Percentiles rank a stretch among this genome's conserved stretches.
Evolutionary conservation across 2,113 vertebrate genomes (phyloP).

Genomic region (Cottus gobio): DNA sequence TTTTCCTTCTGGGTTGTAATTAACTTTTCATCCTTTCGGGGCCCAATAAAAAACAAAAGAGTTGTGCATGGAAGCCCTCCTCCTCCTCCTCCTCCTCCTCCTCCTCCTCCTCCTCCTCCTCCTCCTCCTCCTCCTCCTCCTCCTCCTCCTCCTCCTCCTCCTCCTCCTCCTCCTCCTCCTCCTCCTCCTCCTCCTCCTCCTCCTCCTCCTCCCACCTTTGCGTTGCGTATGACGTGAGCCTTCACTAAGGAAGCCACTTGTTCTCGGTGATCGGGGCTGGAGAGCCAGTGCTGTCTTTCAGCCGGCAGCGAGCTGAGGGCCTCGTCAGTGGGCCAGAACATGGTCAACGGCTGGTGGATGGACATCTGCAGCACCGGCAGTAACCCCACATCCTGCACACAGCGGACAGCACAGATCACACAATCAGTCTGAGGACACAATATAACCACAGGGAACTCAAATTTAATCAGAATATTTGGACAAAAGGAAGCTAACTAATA

Average conservation of each 20-base stretch:
- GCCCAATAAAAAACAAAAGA: too few species aligned
- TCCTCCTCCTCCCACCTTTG: conserved; percentile 76
- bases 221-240: conserved; percentile 88
- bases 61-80: neutral
- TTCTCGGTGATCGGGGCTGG: conserved; percentile 86
- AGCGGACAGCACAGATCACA: neutral
- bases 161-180: neutral
- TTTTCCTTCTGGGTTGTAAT: neutral
- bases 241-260: conserved; percentile 87
- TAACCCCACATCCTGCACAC: conserved; percentile 84
- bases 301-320: conserved; percentile 84
- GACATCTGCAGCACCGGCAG: conserved; percentile 81
- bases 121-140: too few species aligned
- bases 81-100: too few species aligned
- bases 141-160: too few species aligned
- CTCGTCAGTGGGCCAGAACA: conserved; percentile 93
- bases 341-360: conserved; percentile 88
- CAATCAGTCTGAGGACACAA: neutral
- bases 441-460: neutral
- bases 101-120: too few species aligned
- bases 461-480: neutral
- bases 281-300: conserved; percentile 87
- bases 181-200: neutral
- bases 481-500: neutral
- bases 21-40: neutral